Base-by-base conservation (phyloP, 2,113 vertebrate genomes). In the Spilogale gracilis region DNA sequence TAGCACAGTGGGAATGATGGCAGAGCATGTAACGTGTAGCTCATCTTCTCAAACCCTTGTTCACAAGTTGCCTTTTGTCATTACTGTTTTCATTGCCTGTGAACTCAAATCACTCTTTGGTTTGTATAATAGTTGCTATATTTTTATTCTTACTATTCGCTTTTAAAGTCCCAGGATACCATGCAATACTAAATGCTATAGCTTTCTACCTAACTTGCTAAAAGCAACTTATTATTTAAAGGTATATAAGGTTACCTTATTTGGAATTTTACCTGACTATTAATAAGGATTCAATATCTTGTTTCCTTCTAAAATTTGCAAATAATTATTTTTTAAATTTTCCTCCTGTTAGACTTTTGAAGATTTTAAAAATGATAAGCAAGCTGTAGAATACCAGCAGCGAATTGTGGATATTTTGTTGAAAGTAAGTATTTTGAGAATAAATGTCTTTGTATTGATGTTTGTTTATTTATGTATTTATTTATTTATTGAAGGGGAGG, bases 311-410 rank as follows among this genome's bases (percentile, higher is more conserved):
- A 52, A 97, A 94, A 23, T 94, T 80, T 48, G 3, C 89, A 96
- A 91, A 73, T 95, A 87, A 61, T 97, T 67, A 60, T 32, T 91
- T 97, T 69, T 23, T 0, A 74, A 95, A 67, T 32, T 52, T 95
- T 89, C 23, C 97, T 98, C 97, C 65, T 95, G 98, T 38, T 98
- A 99, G 99, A 99, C 99, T n/a, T 99, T 99, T 98, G 99, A 99
- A 98, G 99, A 99, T 98, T 99, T 99, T 95, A 99, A 99, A 98
- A 99, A 99, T 98, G 99, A 99, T 98, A 99, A 99, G 92, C 99
- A 99, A 99, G 99, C 99, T 86, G 99, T 99, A 90, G 99, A 99
- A 95, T 99, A 99, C 97, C 99, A 99, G 94, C 99, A 99, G 97
- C 99, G 99, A 97, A 99, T 99, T 84, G 99, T 99, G 98, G 99